These are phyloP conservation scores for Aspiorhynchus laticeps DNA, from an alignment of 2,113 vertebrate genomes.

Conservation along the genomic window DNA sequence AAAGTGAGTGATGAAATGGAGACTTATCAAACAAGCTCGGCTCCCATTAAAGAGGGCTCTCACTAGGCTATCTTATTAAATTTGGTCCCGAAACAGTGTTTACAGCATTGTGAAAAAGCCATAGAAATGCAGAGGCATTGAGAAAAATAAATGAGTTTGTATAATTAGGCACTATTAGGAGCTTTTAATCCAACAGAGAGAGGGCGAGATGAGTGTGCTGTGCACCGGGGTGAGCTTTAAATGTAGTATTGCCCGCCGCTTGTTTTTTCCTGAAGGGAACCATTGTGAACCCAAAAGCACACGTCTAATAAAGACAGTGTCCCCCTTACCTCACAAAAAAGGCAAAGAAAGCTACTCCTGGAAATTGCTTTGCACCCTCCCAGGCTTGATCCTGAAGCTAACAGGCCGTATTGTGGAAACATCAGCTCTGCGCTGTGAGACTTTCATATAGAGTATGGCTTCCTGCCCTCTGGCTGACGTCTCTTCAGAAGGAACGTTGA, in stretches of 20 bases:
- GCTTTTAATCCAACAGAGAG: constrained; percentile 75
- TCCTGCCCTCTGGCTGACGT: neutral
- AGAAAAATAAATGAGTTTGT: constrained; percentile 78
- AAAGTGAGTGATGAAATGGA: constrained; percentile 80
- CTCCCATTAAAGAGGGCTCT: constrained; percentile 78
- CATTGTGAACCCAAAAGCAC: constrained; percentile 71
- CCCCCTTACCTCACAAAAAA: constrained; percentile 27
- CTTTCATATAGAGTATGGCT: neutral
- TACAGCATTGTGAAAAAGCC: constrained; percentile 71
- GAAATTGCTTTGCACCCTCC: constrained; percentile 21
- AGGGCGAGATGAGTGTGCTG: constrained; percentile 41
- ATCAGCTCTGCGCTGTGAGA: neutral
- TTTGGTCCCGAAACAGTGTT: constrained; percentile 72
- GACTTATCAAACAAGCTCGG: constrained; percentile 80
- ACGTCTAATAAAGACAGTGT: constrained; percentile 77
- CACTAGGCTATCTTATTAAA: constrained; percentile 78
- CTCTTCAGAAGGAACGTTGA: neutral
- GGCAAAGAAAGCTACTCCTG: constrained; percentile 6
- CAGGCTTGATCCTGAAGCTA: constrained; percentile 15
- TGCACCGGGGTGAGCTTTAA: constrained; percentile 59
- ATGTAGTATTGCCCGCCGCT: constrained; percentile 65
- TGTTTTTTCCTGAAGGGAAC: constrained; percentile 74
- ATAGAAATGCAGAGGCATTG: constrained; percentile 70
- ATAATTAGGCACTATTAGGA: constrained; percentile 82
- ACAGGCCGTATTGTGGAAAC: constrained; percentile 14